A percentile compares a stretch with the other conserved stretches of the same genome.
Evolutionary conservation across 2,797 vertebrate genomes (phyloP).

Genomic region (Periophthalmus magnuspinnatus): DNA sequence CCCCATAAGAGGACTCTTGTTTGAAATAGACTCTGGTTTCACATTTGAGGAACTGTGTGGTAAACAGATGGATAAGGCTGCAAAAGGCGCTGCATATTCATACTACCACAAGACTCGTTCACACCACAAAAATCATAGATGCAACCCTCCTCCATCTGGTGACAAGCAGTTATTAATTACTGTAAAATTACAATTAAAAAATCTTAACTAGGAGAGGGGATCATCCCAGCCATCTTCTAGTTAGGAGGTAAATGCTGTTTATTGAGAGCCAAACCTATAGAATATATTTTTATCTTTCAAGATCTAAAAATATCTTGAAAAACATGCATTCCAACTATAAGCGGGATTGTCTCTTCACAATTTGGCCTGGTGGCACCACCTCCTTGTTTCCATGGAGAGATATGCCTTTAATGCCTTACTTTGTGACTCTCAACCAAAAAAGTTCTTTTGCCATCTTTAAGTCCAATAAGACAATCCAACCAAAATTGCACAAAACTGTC

Average conservation of each 20-base stretch:
- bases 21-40: conserved; percentile 36
- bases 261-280: too few species aligned
- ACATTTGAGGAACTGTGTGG: conserved; percentile 35
- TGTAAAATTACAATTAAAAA: conserved; percentile 16
- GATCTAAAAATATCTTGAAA: too few species aligned
- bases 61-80: conserved; percentile 62
- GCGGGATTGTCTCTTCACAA: too few species aligned
- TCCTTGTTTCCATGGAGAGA: neutral
- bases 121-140: conserved; percentile 47
- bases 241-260: neutral
- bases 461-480: neutral
- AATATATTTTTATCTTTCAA: too few species aligned
- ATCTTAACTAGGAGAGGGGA: conserved; percentile 4
- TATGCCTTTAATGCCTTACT: neutral
- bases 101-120: conserved; percentile 51
- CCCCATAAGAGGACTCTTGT: conserved; percentile 17
- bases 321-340: too few species aligned
- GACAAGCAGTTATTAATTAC: conserved; percentile 24
- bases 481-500: neutral
- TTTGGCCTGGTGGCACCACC: neutral
- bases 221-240: conserved; percentile 8
- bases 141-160: conserved; percentile 57
- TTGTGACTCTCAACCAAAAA: too few species aligned
- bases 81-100: conserved; percentile 56
- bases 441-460: too few species aligned